Base-by-base conservation (phyloP, 1,140 invertebrate species). In the Drosophila hydei region DNA sequence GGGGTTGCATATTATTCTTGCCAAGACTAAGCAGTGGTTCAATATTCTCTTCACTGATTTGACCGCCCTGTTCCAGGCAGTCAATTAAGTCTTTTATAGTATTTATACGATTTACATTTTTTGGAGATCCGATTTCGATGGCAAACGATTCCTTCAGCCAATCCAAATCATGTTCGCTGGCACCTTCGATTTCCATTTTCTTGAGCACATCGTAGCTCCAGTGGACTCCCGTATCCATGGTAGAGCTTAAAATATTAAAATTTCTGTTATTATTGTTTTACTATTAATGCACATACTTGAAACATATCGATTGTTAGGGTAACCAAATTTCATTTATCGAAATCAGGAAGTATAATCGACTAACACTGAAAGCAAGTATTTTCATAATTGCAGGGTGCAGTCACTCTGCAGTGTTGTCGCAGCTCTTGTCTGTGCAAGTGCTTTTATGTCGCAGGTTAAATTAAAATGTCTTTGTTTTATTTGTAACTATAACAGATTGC, bases 201-300 rank as follows among this genome's bases (percentile, higher is more conserved):
- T 90, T 91, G 0, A 91, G 43, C 18, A 77, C 38, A 36, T 90
- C 90, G 55, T 89, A 90, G 33, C 65, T 19, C 75, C 65, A 87
- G 18, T 77, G 47, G 1, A n/a, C 4, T 4, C 14, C 43, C 3
- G 45, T 21, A 56, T 47, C 70, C 18, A 56, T 75, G n/a, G 6
- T 30, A 36, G 12, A 23, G 3, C 19, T 38, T 42, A 7, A 38
- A 12, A 18, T 6, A 7, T 7, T 8, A 25, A 16, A 18, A 21
- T 11, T 40, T 21, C 9, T n/a, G n/a, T n/a, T n/a, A n/a, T n/a
- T n/a, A n/a, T n/a, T n/a, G n/a, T n/a, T n/a, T n/a, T n/a, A n/a
- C n/a, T n/a, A n/a, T n/a, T 4, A 14, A n/a, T 38, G 0, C 38
- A 14, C 2, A 4, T 3, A 12, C 38, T 59, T 23, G 4, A 23